A percentile compares a stretch with the other conserved stretches of the same genome.
These are phyloP conservation scores for Halocynthia roretzi DNA, from an alignment of 23 tunicate species.

Conservation along the genomic window DNA sequence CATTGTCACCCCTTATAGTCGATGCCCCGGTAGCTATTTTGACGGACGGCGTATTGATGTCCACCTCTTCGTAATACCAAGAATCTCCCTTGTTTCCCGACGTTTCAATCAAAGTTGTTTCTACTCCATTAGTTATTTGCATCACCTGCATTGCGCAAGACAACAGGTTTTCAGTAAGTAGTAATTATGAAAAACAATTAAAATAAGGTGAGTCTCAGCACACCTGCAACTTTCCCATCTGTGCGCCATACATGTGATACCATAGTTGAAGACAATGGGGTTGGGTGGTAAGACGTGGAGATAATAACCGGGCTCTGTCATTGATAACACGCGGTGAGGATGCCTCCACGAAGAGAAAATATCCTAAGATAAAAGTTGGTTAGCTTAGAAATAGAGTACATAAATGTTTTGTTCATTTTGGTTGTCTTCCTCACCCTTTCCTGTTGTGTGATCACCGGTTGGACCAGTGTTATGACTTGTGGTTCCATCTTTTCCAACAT, in stretches of 20 bases:
- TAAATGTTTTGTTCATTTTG: not conserved
- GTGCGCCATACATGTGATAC: slow-evolving; percentile 98
- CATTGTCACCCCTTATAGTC: not conserved
- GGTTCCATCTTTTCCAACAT: slow-evolving; percentile 28
- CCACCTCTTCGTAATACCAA: slow-evolving; percentile 52
- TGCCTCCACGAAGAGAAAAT: slow-evolving; percentile 89
- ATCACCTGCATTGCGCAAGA: slow-evolving; percentile 30
- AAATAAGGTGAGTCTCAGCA: not conserved
- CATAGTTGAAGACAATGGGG: slow-evolving; percentile 73
- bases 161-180: not conserved
- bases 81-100: slow-evolving; percentile 63
- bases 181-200: not conserved
- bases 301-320: slow-evolving; percentile 56
- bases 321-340: slow-evolving; percentile 73
- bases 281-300: slow-evolving; percentile 55
- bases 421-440: slow-evolving; percentile 24
- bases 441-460: slow-evolving; percentile 72
- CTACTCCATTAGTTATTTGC: slow-evolving; percentile 25
- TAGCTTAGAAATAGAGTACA: not conserved
- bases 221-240: slow-evolving; percentile 68
- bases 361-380: slow-evolving; percentile 35
- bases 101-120: slow-evolving; percentile 34
- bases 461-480: slow-evolving; percentile 97
- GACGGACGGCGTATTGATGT: slow-evolving; percentile 33
- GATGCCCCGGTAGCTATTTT: slow-evolving; percentile 11